These are phyloP conservation scores for Jaculus jaculus DNA, from an alignment of 2,113 vertebrate species.

Conservation along the genomic window DNA sequence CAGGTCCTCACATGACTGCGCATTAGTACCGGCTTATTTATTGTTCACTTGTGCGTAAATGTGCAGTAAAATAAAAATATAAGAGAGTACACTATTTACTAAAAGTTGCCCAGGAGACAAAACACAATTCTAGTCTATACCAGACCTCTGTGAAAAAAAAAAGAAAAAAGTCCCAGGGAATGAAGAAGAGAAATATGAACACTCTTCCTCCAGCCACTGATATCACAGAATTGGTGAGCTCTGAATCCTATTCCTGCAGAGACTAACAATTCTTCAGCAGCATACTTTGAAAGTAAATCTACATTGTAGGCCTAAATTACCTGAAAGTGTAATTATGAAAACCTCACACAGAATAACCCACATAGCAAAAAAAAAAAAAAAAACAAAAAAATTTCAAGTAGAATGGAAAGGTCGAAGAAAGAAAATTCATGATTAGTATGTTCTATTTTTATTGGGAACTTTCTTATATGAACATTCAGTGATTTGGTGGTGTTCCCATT, in stretches of 20 bases:
- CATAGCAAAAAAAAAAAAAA: too few species aligned
- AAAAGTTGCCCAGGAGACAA: background rate
- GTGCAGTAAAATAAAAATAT: background rate
- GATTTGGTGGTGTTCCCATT: too few species aligned
- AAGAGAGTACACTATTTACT: background rate
- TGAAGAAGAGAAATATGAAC: background rate
- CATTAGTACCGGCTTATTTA: background rate
- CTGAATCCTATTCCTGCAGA: background rate
- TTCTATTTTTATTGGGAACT: background rate
- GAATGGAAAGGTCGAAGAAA: background rate
- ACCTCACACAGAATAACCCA: conserved; percentile 29
- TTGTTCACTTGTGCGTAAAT: background rate
- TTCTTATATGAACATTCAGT: too few species aligned
- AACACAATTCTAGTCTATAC: background rate
- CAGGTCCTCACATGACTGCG: background rate
- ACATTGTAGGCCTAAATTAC: background rate
- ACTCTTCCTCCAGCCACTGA: background rate
- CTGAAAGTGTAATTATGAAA: conserved; percentile 39
- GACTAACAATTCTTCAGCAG: background rate
- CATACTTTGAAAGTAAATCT: conserved; percentile 17
- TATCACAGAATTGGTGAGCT: background rate
- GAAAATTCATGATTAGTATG: background rate
- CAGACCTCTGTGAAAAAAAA: background rate
- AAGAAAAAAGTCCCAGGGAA: background rate
- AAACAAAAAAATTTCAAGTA: too few species aligned